Evolutionary conservation across 2,113 vertebrate genomes (phyloP), one percentile per base, ranked within the genome.

Genomic region (Erinaceus europaeus): DNA sequence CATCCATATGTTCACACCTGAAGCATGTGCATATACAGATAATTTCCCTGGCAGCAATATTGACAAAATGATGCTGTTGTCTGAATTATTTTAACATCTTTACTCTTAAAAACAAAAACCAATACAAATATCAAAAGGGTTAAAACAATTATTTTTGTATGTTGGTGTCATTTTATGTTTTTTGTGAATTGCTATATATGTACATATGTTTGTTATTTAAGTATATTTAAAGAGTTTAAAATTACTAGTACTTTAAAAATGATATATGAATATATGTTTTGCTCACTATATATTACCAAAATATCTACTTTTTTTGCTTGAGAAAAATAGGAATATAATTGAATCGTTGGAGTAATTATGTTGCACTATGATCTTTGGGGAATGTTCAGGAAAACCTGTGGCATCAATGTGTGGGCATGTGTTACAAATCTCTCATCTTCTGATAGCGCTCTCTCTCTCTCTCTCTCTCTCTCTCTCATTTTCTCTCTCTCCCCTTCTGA

Each of bases 161-260:
- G 96, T 96, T 87, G 34, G 80, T 92, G 64, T 94, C 21, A 75
- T 85, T 89, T 94, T 73, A 87, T 91, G 84, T 89, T 80, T 90
- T 93, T 40, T 91, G 91, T 94, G 87, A 95, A 95, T 90, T 94
- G 94, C 69, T 90, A 85, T 89, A 61, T 96, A 91, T 52, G 83
- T n/a, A n/a, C n/a, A 94, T 93, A 94, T 89, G 90, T 96, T 96
- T 93, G 61, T 95, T 97, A 97, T 97, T 97, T 97, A 97, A 95
- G 85, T 96, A 92, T 97, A 97, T 97, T 97, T 97, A 97, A 97
- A 96, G 90, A 91, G 75, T 59, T 79, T 89, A 52, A 90, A 91
- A 96, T 96, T 94, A 86, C 86, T 93, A 91, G 92, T 94, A 87
- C 97, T 95, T 82, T 92, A 65, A 93, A 92, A 87, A 89, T 87